phyloP scores from a whole-genome alignment of 2,888 invertebrate species.

The Copidosoma aretas region DNA sequence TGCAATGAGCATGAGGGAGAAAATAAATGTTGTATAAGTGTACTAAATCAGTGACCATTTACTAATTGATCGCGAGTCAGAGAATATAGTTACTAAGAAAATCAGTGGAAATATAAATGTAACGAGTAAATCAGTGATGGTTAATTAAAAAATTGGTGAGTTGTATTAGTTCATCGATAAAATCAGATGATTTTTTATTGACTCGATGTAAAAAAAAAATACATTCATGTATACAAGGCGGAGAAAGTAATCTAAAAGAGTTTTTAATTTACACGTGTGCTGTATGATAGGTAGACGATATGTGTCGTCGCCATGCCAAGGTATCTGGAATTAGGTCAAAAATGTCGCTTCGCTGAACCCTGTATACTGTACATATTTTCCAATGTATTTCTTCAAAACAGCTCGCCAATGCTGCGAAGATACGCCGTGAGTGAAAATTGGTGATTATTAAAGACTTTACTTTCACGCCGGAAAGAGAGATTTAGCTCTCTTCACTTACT shows the following conservation, averaged over 20 bases:
- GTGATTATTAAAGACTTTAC: background rate
- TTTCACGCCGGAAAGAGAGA: background rate
- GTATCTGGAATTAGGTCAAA: slow-evolving; percentile 21
- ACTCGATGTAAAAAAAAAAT: background rate
- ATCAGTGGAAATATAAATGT: too few species aligned
- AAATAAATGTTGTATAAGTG: too few species aligned
- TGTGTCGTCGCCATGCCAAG: background rate
- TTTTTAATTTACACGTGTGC: slow-evolving; percentile 4
- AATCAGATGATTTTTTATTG: too few species aligned
- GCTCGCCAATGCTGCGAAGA: background rate
- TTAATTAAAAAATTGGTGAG: too few species aligned
- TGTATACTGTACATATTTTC: slow-evolving; percentile 31
- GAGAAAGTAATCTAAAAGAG: background rate
- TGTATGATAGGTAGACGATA: slow-evolving; percentile 1
- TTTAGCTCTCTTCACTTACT: background rate
- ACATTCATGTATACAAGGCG: background rate
- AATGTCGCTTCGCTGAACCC: slow-evolving; percentile 5
- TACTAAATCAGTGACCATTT: too few species aligned
- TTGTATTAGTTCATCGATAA: too few species aligned
- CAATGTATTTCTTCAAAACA: background rate
- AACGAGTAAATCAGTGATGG: too few species aligned
- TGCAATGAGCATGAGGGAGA: background rate
- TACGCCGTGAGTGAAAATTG: background rate
- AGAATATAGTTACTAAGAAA: too few species aligned
- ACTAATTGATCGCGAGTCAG: too few species aligned